These are phyloP conservation scores for Styela plicata DNA, from an alignment of 23 tunicate species.

Conservation along the genomic window DNA sequence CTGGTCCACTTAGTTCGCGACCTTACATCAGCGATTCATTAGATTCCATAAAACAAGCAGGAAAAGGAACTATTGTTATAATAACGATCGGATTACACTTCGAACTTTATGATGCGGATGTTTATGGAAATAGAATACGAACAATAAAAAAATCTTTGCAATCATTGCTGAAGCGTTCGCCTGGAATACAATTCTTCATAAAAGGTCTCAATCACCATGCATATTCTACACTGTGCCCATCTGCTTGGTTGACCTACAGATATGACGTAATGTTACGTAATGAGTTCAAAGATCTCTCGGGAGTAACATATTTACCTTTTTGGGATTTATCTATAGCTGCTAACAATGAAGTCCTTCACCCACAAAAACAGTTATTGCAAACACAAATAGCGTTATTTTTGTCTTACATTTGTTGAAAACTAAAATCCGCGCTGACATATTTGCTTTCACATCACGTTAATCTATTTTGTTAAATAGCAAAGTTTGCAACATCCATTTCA, in stretches of 20 bases:
- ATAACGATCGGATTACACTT: slow-evolving; percentile 59
- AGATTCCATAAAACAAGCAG: slow-evolving; percentile 37
- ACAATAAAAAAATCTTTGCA: slow-evolving; percentile 34
- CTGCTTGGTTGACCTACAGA: slow-evolving; percentile 34
- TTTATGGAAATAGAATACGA: slow-evolving; percentile 34
- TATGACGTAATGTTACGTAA: slow-evolving; percentile 26
- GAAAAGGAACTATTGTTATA: slow-evolving; percentile 48
- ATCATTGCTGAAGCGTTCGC: slow-evolving; percentile 42
- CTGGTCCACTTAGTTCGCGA: slow-evolving; percentile 39
- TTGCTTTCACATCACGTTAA: too few species aligned
- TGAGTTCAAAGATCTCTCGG: slow-evolving; percentile 11
- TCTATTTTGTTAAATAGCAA: too few species aligned
- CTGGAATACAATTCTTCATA: slow-evolving; percentile 35
- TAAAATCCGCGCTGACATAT: too few species aligned
- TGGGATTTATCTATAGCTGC: slow-evolving; percentile 39
- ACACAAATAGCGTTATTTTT: not conserved
- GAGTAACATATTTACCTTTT: slow-evolving; percentile 15
- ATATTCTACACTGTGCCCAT: not conserved
- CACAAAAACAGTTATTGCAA: not conserved
- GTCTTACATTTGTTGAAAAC: slow-evolving; percentile 1
- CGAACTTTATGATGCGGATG: slow-evolving; percentile 46
- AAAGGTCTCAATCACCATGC: slow-evolving; percentile 52
- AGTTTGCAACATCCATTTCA: too few species aligned
- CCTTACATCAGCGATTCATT: slow-evolving; percentile 66
- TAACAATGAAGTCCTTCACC: slow-evolving; percentile 6